Evolutionary conservation across 2,888 invertebrate species (phyloP).

Genomic region (Heteromyza rotundicornis): DNA sequence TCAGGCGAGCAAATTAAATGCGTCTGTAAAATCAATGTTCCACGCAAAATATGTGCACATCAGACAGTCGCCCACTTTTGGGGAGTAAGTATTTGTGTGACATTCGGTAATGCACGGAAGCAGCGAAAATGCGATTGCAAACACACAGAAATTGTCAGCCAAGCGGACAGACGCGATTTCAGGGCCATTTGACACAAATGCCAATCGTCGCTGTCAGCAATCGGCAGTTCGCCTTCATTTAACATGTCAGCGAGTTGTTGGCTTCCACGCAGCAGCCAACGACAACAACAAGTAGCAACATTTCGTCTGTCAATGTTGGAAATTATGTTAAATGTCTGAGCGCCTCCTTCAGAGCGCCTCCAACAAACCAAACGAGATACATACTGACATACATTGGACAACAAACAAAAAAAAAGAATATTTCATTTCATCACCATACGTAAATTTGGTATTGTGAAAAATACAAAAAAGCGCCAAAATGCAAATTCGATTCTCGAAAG

Average conservation of each 20-base stretch:
- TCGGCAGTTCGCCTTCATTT: background rate
- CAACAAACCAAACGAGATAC: too few relatives aligned
- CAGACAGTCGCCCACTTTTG: too few relatives aligned
- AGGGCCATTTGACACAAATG: constrained; percentile 1
- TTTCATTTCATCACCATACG: too few relatives aligned
- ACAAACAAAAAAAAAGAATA: too few relatives aligned
- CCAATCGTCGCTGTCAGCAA: background rate
- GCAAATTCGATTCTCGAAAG: too few relatives aligned
- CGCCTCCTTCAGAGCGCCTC: background rate
- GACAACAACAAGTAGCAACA: background rate
- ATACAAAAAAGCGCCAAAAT: too few relatives aligned
- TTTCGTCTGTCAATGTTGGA: background rate
- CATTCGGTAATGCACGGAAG: background rate
- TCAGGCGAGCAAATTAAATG: background rate
- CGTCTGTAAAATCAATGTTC: background rate
- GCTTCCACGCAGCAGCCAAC: background rate
- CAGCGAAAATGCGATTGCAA: background rate
- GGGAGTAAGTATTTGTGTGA: too few relatives aligned
- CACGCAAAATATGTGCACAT: background rate
- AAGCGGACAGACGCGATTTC: background rate
- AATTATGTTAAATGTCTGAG: background rate
- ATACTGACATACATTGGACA: too few relatives aligned
- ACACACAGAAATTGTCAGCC: background rate
- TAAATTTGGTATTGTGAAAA: too few relatives aligned
- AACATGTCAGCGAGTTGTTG: background rate